phyloP scores from a whole-genome alignment of 2,888 invertebrate species.

The Ochlodes sylvanus region DNA sequence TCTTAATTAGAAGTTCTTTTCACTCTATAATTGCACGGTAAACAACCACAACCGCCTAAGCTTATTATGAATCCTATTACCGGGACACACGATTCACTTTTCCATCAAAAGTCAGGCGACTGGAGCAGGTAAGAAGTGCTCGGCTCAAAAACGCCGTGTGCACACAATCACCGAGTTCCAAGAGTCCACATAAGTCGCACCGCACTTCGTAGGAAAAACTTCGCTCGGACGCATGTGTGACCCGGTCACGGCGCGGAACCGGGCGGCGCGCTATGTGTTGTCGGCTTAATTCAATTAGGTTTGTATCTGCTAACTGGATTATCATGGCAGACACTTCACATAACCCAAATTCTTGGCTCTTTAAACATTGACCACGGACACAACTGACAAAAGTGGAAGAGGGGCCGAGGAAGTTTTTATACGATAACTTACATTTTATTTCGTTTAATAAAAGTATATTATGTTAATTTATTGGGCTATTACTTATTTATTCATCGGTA shows the following conservation, averaged over 20 bases:
- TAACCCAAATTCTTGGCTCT: slow-evolving; percentile 8
- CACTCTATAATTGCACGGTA: slow-evolving; percentile 34
- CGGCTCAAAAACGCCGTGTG: slow-evolving; percentile 46
- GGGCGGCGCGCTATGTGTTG: slow-evolving; percentile 45
- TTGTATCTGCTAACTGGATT: slow-evolving; percentile 29
- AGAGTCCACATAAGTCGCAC: slow-evolving; percentile 50
- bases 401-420: too few relatives aligned
- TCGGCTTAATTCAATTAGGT: slow-evolving; percentile 38
- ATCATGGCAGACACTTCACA: slow-evolving; percentile 16
- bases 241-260: slow-evolving; percentile 76
- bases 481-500: too few relatives aligned
- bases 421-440: too few relatives aligned
- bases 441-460: too few relatives aligned
- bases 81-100: not conserved
- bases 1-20: slow-evolving; percentile 39
- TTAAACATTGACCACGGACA: not conserved
- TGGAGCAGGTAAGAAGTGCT: slow-evolving; percentile 19
- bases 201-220: slow-evolving; percentile 34
- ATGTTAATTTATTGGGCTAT: too few relatives aligned
- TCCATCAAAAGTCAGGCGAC: not conserved
- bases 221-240: slow-evolving; percentile 59
- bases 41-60: slow-evolving; percentile 12
- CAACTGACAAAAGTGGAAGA: not conserved
- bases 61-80: not conserved
- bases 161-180: slow-evolving; percentile 53